phyloP scores from a whole-genome alignment of 2,888 invertebrate genomes.

The Sipha maydis region DNA sequence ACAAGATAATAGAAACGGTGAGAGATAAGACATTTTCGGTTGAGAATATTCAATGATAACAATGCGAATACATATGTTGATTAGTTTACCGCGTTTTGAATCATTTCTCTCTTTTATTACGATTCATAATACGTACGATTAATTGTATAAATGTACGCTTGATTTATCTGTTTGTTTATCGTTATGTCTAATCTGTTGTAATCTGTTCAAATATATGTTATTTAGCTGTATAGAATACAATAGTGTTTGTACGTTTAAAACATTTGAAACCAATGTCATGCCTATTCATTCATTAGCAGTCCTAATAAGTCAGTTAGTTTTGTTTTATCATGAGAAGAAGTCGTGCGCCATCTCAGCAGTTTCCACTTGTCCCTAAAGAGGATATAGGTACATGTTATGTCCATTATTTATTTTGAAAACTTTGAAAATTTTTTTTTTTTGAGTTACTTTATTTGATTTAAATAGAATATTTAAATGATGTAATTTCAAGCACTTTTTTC shows the following conservation, averaged over 20 bases:
- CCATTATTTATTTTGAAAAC: not conserved
- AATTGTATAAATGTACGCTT: not conserved
- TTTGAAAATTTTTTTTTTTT: not conserved
- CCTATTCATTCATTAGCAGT: not conserved
- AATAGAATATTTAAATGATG: not conserved
- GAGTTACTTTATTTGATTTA: not conserved
- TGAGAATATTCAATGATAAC: too few species aligned
- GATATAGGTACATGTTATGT: slow-evolving; percentile 40
- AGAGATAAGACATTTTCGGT: too few species aligned
- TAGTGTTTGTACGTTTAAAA: too few species aligned
- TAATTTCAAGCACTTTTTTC: too few species aligned
- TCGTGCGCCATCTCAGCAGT: slow-evolving; percentile 48
- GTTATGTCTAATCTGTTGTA: too few species aligned
- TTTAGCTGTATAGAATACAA: not conserved
- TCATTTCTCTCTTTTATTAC: too few species aligned
- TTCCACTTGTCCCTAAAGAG: slow-evolving; percentile 55
- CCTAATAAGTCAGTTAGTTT: not conserved
- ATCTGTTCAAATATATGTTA: too few species aligned
- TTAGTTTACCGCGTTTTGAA: too few species aligned
- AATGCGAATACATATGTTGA: too few species aligned
- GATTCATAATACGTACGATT: too few species aligned
- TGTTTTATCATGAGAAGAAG: slow-evolving; percentile 46
- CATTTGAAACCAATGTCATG: not conserved
- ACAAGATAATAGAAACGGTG: too few species aligned
- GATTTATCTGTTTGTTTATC: not conserved